These are phyloP conservation scores for Marmota flaviventris DNA, from an alignment of 2,113 vertebrate genomes.

Conservation along the genomic window DNA sequence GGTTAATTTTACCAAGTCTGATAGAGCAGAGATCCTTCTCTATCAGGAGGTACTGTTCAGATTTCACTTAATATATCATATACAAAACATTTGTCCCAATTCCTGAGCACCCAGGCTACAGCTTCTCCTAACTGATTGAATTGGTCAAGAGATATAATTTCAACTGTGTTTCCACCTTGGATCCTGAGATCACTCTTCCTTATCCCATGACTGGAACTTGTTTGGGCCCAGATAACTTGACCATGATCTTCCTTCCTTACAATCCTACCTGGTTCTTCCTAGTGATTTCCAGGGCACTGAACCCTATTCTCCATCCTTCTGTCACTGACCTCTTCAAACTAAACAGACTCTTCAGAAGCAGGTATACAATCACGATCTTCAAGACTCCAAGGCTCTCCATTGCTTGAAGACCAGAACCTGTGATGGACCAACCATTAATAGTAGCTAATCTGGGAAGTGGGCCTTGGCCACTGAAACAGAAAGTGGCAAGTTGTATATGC, in stretches of 20 bases:
- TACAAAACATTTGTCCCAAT: not conserved
- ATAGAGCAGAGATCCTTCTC: not conserved
- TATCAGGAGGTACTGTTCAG: not conserved
- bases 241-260: not conserved
- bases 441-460: not conserved
- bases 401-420: not conserved
- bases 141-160: not conserved
- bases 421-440: not conserved
- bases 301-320: not conserved
- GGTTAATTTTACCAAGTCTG: not conserved
- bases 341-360: not conserved
- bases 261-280: not conserved
- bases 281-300: not conserved
- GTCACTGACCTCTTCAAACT: not conserved
- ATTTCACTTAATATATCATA: not conserved
- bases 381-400: not conserved
- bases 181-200: not conserved
- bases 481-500: not conserved
- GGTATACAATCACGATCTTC: not conserved
- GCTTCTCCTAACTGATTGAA: not conserved
- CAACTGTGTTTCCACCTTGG: not conserved
- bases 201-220: not conserved
- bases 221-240: not conserved
- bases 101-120: not conserved
- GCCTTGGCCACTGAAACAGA: not conserved